Conservation (phyloP, 2,888 invertebrate genomes). For the Lottia gigantea region DNA sequence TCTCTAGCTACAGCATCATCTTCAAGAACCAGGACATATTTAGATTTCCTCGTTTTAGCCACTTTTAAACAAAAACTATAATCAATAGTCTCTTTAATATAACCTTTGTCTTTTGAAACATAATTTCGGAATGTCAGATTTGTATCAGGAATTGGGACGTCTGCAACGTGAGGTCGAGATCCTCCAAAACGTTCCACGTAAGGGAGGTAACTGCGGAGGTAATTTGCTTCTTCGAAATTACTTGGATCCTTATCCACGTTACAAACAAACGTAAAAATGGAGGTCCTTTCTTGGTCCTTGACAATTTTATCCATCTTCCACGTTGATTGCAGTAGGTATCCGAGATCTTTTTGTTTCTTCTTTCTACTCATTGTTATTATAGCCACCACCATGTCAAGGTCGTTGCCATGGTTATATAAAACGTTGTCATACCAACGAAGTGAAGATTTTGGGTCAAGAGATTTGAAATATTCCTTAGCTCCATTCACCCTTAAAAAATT, state of each 20-base stretch:
- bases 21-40: constrained; percentile 58
- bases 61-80: constrained; percentile 60
- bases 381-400: constrained; percentile 39
- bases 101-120: constrained; percentile 19
- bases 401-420: neutral
- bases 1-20: constrained; percentile 60
- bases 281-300: constrained; percentile 28
- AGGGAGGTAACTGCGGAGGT: constrained; percentile 41
- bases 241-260: constrained; percentile 56
- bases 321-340: constrained; percentile 52
- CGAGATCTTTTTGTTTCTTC: constrained; percentile 30
- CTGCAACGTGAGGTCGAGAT: constrained; percentile 23
- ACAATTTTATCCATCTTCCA: constrained; percentile 35
- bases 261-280: constrained; percentile 50
- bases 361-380: constrained; percentile 50
- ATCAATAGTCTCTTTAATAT: constrained; percentile 60
- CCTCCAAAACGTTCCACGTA: constrained; percentile 36
- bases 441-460: constrained; percentile 12
- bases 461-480: constrained; percentile 33
- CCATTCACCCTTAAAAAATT: constrained; percentile 27
- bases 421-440: constrained; percentile 12
- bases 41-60: constrained; percentile 40
- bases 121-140: constrained; percentile 1
- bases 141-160: constrained; percentile 15
- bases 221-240: constrained; percentile 43